These are phyloP conservation scores for Oasisia sp. DNA, from an alignment of 2,888 invertebrate genomes.

Conservation along the genomic window DNA sequence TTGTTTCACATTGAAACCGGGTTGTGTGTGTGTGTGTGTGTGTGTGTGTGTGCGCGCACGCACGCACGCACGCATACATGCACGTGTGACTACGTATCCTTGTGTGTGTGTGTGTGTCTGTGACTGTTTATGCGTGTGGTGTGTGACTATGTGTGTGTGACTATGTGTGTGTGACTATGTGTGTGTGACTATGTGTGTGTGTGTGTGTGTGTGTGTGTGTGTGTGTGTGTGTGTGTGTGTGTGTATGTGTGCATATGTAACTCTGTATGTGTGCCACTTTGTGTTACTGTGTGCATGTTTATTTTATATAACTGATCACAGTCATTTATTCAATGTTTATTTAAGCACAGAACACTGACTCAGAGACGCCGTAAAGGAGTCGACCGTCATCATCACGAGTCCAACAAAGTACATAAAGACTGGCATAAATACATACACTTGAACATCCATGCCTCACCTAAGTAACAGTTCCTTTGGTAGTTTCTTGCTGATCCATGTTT, in stretches of 20 bases:
- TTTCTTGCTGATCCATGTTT: constrained; percentile 87
- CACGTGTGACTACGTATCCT: neutral
- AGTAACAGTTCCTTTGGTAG: constrained; percentile 95
- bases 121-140: too few species aligned
- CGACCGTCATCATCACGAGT: too few species aligned
- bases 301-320: too few species aligned
- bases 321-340: neutral
- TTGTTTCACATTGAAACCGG: neutral
- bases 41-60: neutral
- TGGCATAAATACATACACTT: neutral
- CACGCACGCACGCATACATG: too few species aligned
- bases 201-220: neutral
- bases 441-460: constrained; percentile 67
- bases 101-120: neutral
- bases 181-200: too few species aligned
- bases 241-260: neutral
- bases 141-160: neutral
- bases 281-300: too few species aligned
- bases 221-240: constrained; percentile 20
- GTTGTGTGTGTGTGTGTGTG: neutral
- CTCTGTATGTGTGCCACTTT: neutral
- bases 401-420: constrained; percentile 20
- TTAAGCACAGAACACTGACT: neutral
- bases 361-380: neutral
- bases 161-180: neutral